Evolutionary conservation across 2,797 vertebrate genomes (phyloP).

Genomic region (Melanotaenia maccullochi): DNA sequence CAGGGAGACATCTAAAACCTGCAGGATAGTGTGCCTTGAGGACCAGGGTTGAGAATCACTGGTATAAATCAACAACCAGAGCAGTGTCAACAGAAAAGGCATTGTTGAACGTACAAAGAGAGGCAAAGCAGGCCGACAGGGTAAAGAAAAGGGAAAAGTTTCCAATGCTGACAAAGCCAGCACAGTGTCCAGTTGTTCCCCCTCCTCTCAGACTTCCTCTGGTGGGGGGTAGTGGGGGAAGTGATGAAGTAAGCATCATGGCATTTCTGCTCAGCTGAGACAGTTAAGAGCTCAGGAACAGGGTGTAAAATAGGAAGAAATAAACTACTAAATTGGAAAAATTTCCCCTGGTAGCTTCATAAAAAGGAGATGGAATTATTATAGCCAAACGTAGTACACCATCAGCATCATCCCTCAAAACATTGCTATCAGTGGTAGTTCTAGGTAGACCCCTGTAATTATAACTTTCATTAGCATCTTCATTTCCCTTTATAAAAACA

Average conservation of each 20-base stretch:
- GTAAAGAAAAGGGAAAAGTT: constrained; percentile 65
- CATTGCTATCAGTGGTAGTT: no score
- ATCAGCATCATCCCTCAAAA: no score
- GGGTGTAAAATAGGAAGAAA: constrained; percentile 38
- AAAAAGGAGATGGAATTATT: not conserved
- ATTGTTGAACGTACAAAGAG: constrained; percentile 66
- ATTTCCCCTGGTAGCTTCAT: constrained; percentile 4
- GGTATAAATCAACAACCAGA: constrained; percentile 21
- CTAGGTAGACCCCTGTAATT: no score
- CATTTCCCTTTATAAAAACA: not conserved
- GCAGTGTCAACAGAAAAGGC: constrained; percentile 48
- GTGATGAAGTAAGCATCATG: constrained; percentile 75
- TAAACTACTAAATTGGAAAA: constrained; percentile 26
- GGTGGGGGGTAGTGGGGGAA: constrained; percentile 69
- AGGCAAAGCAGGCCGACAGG: constrained; percentile 44
- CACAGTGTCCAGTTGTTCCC: constrained; percentile 57
- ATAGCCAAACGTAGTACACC: not conserved
- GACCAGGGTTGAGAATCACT: no score
- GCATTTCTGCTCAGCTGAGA: constrained; percentile 74
- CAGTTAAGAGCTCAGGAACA: constrained; percentile 45
- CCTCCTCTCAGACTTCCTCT: constrained; percentile 43
- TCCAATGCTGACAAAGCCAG: constrained; percentile 72
- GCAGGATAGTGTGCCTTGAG: no score
- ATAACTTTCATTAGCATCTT: not conserved
- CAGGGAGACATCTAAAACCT: no score